These are phyloP conservation scores for Microplitis demolitor DNA, from an alignment of 1,140 invertebrate genomes.

Conservation along the genomic window DNA sequence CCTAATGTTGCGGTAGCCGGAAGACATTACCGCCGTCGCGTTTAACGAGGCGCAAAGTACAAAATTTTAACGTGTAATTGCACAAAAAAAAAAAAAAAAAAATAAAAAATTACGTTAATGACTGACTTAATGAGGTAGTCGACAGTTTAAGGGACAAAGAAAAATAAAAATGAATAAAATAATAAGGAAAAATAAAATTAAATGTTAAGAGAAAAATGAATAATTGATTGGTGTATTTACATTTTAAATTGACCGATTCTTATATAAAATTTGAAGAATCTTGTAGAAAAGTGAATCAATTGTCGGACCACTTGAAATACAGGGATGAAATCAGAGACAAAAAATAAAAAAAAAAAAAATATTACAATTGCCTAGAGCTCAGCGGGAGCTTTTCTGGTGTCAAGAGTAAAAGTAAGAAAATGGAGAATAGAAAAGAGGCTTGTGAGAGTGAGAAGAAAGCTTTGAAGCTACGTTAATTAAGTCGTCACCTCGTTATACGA, in stretches of 20 bases:
- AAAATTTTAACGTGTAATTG: constrained; percentile 1
- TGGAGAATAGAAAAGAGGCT: neutral
- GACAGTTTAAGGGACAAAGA: neutral
- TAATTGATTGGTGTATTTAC: no score
- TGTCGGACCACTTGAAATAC: no score
- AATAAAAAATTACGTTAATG: constrained; percentile 3
- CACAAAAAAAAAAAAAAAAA: neutral
- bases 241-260: no score
- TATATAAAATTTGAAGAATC: no score
- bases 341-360: neutral
- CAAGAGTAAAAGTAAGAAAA: neutral
- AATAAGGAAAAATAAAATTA: no score
- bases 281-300: no score
- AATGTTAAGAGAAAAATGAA: no score
- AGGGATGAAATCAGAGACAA: no score
- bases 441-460: neutral
- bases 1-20: neutral
- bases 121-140: neutral
- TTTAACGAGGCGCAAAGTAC: neutral
- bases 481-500: constrained; percentile 13
- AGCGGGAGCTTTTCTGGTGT: neutral
- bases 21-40: neutral
- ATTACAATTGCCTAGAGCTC: neutral
- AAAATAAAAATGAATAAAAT: neutral
- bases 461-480: constrained; percentile 15